Percentiles rank a stretch among this genome's conserved stretches.
Evolutionary conservation across 2,888 invertebrate species (phyloP).

Genomic region (Drosophila conformis): DNA sequence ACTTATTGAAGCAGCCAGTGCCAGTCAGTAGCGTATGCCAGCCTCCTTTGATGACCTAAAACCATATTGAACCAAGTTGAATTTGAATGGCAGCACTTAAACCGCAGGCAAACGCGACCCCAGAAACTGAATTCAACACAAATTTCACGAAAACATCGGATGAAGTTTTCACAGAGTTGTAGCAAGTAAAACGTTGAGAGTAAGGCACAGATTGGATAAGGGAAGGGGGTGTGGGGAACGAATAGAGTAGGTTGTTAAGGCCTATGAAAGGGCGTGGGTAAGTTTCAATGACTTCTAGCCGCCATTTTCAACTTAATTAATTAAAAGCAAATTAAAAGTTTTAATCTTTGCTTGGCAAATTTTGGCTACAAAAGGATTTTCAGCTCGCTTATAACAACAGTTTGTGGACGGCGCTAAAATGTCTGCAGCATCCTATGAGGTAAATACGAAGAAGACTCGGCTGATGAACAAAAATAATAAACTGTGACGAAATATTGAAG

Average conservation of each 20-base stretch:
- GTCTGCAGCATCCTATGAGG: slow-evolving; percentile 40
- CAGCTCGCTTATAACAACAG: slow-evolving; percentile 35
- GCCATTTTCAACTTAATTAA: slow-evolving; percentile 82
- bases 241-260: slow-evolving; percentile 42
- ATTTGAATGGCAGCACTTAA: slow-evolving; percentile 51
- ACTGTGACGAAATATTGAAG: slow-evolving; percentile 62
- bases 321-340: slow-evolving; percentile 83
- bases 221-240: neutral
- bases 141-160: slow-evolving; percentile 46
- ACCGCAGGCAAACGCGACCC: slow-evolving; percentile 52
- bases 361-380: slow-evolving; percentile 71
- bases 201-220: slow-evolving; percentile 12
- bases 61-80: slow-evolving; percentile 22
- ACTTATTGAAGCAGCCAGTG: neutral
- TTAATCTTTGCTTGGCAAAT: slow-evolving; percentile 79
- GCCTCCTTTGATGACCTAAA: slow-evolving; percentile 13
- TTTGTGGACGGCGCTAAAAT: slow-evolving; percentile 15
- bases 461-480: slow-evolving; percentile 80
- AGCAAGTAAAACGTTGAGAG: slow-evolving; percentile 52
- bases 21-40: slow-evolving; percentile 8
- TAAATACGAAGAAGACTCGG: slow-evolving; percentile 39
- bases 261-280: slow-evolving; percentile 44
- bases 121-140: slow-evolving; percentile 51
- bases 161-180: slow-evolving; percentile 35
- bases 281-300: slow-evolving; percentile 74